phyloP scores from a whole-genome alignment of 2,888 invertebrate species.

The Agriopis marginaria region DNA sequence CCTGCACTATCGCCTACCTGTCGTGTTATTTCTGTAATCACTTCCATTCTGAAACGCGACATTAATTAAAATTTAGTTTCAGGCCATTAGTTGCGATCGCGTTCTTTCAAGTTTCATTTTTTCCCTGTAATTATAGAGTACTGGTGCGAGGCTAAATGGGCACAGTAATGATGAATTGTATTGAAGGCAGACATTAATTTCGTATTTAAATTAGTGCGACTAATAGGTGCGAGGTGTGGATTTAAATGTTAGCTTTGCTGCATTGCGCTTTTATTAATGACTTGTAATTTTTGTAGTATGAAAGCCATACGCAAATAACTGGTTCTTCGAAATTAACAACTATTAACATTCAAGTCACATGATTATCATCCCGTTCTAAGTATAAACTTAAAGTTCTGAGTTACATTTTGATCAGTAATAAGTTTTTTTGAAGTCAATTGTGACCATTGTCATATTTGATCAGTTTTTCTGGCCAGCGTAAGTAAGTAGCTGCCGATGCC shows the following conservation, averaged over 20 bases:
- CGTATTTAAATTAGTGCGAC: conserved; percentile 83
- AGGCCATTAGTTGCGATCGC: conserved; percentile 84
- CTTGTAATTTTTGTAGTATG: conserved; percentile 54
- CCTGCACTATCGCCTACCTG: conserved; percentile 69
- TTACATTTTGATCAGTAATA: no score
- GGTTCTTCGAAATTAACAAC: background rate
- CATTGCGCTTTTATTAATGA: conserved; percentile 72
- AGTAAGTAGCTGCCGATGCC: no score
- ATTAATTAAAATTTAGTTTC: conserved; percentile 87
- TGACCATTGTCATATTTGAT: no score
- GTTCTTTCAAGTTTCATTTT: conserved; percentile 84
- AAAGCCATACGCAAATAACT: conserved; percentile 27
- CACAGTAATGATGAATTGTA: conserved; percentile 83
- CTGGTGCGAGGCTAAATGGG: conserved; percentile 82
- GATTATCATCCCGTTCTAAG: no score
- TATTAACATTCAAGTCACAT: background rate
- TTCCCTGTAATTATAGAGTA: conserved; percentile 81
- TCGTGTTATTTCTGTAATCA: conserved; percentile 85
- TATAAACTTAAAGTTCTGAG: no score
- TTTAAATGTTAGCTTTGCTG: conserved; percentile 68
- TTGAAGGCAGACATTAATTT: conserved; percentile 81
- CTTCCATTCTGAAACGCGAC: conserved; percentile 85
- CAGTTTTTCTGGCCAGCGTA: no score
- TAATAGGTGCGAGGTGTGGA: conserved; percentile 79
- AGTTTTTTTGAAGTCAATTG: no score